Evolutionary conservation across 2,888 invertebrate species (phyloP).

Genomic region (Aquatica leii): DNA sequence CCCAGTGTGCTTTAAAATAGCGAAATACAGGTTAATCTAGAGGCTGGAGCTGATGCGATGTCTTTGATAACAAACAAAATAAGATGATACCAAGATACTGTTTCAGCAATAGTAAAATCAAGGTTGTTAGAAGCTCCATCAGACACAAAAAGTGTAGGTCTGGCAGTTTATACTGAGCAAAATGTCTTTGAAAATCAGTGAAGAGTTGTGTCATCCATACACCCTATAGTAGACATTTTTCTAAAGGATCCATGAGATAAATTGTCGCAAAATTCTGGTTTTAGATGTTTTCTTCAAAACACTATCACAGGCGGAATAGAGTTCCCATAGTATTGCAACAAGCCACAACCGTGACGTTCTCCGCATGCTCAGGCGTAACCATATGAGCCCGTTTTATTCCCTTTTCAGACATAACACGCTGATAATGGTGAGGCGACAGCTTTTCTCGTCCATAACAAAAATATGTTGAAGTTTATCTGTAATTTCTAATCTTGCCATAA

Average conservation of each 20-base stretch:
- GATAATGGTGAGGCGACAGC: not conserved
- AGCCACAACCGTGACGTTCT: not conserved
- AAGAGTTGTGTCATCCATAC: not conserved
- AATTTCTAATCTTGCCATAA: not conserved
- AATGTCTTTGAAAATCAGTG: not conserved
- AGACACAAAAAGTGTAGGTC: not conserved
- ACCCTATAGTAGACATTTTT: not conserved
- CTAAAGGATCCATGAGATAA: not conserved
- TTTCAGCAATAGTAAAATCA: not conserved
- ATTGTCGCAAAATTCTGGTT: slow-evolving; percentile 1
- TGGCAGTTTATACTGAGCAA: not conserved
- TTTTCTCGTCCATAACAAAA: not conserved
- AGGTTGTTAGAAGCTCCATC: not conserved
- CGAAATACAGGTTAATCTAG: slow-evolving; percentile 6
- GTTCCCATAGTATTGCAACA: slow-evolving; percentile 7
- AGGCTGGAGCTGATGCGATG: not conserved
- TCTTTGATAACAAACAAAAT: slow-evolving; percentile 1
- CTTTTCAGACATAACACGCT: not conserved
- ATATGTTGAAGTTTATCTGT: not conserved
- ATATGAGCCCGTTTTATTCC: not conserved
- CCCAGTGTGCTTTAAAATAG: slow-evolving; percentile 1
- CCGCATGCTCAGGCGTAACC: not conserved
- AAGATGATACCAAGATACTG: not conserved
- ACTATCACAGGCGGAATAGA: slow-evolving; percentile 1
- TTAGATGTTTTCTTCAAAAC: slow-evolving; percentile 9